Base-by-base conservation (phyloP, 2,888 invertebrate species). In the Morpho achilles region DNA sequence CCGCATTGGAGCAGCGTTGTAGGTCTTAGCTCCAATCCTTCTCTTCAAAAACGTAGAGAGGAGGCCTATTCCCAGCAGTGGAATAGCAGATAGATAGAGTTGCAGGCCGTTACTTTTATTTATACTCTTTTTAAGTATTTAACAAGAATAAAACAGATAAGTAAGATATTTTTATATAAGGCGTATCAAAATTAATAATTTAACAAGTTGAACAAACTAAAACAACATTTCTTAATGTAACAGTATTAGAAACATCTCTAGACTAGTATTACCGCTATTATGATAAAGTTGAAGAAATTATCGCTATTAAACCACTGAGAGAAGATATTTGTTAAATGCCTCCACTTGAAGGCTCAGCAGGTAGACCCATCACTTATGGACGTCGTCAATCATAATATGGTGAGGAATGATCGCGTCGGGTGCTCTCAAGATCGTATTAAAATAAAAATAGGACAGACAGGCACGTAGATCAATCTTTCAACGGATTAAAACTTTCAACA, bases 281-380 rank as follows among this genome's bases (percentile, higher is more conserved):
- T 73, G 70, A 75, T 72, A 69, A 72, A 72, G 67, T 73, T 69
- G 77, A 78, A 77, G 76, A 76, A 81, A 84, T 87, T 85, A 87
- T 84, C 84, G 77, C 82, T 74, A 81, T 84, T 80, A 82, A 75
- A 70, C 70, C 67, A 66, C 68, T 67, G 68, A 71, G 68, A 62
- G 66, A 65, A 63, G 71, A 73, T 78, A 77, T 79, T 79, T 80
- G 82, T 83, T 80, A 75, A 77, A 77, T 75, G 72, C 73, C 73
- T 72, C 66, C 67, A 65, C 63, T 51, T 44, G 58, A 64, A 64
- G 67, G 71, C 82, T 63, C 80, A 79, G 79, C 82, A 73, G 78
- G 81, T 67, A 67, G 67, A 73, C 65, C 70, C 72, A 75, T 73
- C 69, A 64, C 65, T 67, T 62, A 69, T 70, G 68, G 70, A 67